Evolutionary conservation across 2,888 invertebrate species (phyloP).

Genomic region (Salticus scenicus): DNA sequence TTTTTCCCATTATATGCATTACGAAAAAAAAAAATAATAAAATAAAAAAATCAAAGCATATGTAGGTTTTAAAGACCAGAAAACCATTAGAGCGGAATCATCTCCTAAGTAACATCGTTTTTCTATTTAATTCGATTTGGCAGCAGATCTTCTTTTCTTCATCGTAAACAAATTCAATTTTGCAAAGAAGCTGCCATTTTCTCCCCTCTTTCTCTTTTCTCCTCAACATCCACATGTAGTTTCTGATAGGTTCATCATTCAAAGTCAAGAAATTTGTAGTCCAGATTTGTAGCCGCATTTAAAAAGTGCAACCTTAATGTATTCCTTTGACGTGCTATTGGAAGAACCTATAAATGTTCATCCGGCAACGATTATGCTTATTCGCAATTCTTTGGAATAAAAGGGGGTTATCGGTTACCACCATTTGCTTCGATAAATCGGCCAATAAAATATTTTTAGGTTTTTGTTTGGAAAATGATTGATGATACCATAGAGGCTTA

Average conservation of each 20-base stretch:
- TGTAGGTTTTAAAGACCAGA: not conserved
- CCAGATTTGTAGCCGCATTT: constrained; percentile 46
- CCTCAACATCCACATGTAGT: not conserved
- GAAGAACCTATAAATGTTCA: not conserved
- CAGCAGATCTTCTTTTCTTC: not conserved
- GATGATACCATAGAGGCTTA: not conserved
- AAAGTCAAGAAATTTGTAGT: constrained; percentile 48
- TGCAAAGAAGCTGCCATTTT: not conserved
- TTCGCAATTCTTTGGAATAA: not conserved
- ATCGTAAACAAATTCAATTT: constrained; percentile 1
- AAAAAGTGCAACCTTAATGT: constrained; percentile 18
- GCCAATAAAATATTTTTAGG: not conserved
- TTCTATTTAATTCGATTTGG: constrained; percentile 12
- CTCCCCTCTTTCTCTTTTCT: not conserved
- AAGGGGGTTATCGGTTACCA: not conserved
- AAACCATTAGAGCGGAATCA: not conserved
- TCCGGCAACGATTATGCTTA: constrained; percentile 38
- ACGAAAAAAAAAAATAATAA: no score
- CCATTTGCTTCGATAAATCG: constrained; percentile 1
- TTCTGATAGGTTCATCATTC: constrained; percentile 47
- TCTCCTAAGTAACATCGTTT: not conserved
- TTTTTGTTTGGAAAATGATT: constrained; percentile 9
- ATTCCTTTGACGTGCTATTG: constrained; percentile 15
- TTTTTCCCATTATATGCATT: no score
- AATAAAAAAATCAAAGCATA: no score